Evolutionary conservation across 2,797 vertebrate species (phyloP).

Genomic region (Muscicapa striata): DNA sequence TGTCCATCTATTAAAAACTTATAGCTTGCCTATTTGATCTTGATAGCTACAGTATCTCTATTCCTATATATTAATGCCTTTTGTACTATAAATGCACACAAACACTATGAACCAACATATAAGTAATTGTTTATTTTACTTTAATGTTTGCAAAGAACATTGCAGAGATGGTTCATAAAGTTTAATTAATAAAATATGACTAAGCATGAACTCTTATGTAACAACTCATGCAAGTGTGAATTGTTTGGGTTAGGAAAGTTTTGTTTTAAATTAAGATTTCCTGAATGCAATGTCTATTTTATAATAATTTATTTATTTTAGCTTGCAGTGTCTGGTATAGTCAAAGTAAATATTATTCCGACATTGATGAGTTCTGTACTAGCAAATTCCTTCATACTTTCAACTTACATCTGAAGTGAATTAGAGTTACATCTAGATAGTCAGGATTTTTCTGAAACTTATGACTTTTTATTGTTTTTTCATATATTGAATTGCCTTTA

Average conservation of each 20-base stretch:
- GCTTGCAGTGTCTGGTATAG: not conserved
- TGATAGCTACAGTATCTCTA: not conserved
- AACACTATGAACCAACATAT: not conserved
- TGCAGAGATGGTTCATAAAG: slow-evolving; percentile 32
- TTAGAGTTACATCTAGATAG: not conserved
- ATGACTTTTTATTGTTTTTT: not conserved
- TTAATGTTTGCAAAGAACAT: not conserved
- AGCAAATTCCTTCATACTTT: not conserved
- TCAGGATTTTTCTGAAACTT: not conserved
- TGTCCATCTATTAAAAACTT: not conserved
- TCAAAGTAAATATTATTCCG: not conserved
- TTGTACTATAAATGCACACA: not conserved
- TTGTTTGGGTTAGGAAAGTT: not conserved
- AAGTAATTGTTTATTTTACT: not conserved
- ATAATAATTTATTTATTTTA: not conserved
- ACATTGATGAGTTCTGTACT: not conserved
- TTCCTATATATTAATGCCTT: not conserved
- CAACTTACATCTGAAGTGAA: not conserved
- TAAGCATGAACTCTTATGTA: not conserved
- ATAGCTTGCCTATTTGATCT: not conserved
- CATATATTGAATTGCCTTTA: not conserved
- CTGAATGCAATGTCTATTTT: not conserved
- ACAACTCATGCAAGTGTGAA: not conserved
- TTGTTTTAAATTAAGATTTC: not conserved
- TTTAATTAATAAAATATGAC: slow-evolving; percentile 32